These are phyloP conservation scores for Drosophila tripunctata DNA, from an alignment of 2,888 invertebrate species.

Conservation along the genomic window DNA sequence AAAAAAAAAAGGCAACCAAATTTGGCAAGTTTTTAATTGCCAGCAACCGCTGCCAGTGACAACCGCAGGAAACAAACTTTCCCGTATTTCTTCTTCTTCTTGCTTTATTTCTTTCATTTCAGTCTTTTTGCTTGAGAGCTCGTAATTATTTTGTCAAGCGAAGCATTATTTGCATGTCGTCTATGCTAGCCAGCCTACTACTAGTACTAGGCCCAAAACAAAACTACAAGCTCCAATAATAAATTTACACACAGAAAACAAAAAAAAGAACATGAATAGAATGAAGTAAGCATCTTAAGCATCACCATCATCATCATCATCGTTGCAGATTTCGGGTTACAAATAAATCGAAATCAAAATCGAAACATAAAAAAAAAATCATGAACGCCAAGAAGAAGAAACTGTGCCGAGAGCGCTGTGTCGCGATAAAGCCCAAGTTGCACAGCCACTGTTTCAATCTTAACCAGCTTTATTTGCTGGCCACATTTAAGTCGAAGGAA, in stretches of 20 bases:
- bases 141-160: conserved; percentile 53
- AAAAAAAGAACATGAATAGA: conserved; percentile 33
- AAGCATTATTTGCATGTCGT: conserved; percentile 45
- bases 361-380: conserved; percentile 50
- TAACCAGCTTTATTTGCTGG: conserved; percentile 24
- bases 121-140: background rate
- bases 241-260: conserved; percentile 47
- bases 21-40: conserved; percentile 75
- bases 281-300: conserved; percentile 16
- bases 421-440: conserved; percentile 52
- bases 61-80: conserved; percentile 59
- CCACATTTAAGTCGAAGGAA: background rate
- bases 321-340: conserved; percentile 12
- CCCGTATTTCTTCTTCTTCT: conserved; percentile 3
- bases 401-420: conserved; percentile 25
- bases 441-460: conserved; percentile 29
- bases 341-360: conserved; percentile 57
- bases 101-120: background rate
- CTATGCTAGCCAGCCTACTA: conserved; percentile 3
- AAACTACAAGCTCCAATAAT: conserved; percentile 26
- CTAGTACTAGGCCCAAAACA: conserved; percentile 36
- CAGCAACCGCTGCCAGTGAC: conserved; percentile 75
- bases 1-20: conserved; percentile 19
- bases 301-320: background rate
- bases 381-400: conserved; percentile 23